These are phyloP conservation scores for Drosophila takahashii DNA, from an alignment of 1,140 invertebrate species.

Conservation along the genomic window DNA sequence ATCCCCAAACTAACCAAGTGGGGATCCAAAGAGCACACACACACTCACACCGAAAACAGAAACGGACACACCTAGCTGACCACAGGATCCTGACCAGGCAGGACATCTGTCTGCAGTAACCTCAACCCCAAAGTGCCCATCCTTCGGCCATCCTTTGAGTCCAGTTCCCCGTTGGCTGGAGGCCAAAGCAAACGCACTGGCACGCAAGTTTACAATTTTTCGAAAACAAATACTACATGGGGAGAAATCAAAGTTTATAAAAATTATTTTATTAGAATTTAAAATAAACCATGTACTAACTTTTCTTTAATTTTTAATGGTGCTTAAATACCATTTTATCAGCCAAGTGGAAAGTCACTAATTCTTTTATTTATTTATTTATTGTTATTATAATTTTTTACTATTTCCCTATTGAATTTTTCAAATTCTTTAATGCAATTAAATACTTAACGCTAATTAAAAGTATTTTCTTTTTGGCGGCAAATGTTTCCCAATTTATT, in stretches of 20 bases:
- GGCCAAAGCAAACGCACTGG: conserved; percentile 32
- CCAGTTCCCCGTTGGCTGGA: conserved; percentile 2
- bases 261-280: too few species aligned
- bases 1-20: conserved; percentile 50
- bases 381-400: too few species aligned
- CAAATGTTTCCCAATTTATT: not conserved
- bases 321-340: too few species aligned
- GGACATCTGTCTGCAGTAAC: conserved; percentile 37
- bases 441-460: too few species aligned
- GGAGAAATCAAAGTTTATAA: not conserved
- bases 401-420: too few species aligned
- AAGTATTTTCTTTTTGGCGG: too few species aligned
- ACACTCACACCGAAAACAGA: conserved; percentile 17
- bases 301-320: too few species aligned
- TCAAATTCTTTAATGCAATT: too few species aligned
- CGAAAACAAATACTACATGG: conserved; percentile 6
- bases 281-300: too few species aligned
- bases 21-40: conserved; percentile 14
- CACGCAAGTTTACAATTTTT: conserved; percentile 50
- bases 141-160: conserved; percentile 7
- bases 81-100: conserved; percentile 56
- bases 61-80: conserved; percentile 48
- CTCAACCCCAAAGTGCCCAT: conserved; percentile 18
- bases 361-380: too few species aligned
- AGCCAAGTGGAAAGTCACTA: too few species aligned